phyloP scores from a whole-genome alignment of 1,140 invertebrate genomes.

The Octopus sinensis region DNA sequence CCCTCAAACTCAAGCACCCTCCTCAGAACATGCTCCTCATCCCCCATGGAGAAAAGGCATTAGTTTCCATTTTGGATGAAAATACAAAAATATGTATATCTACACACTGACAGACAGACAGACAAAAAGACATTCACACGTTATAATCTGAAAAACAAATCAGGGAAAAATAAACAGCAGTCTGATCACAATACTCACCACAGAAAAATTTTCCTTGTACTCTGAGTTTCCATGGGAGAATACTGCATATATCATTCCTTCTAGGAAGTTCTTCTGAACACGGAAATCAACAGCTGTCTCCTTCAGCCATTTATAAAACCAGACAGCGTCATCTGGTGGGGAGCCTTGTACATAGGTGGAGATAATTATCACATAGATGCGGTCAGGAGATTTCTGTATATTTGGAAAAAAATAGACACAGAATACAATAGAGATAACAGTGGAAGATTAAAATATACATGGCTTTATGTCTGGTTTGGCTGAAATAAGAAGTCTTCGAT shows the following conservation, averaged over 20 bases:
- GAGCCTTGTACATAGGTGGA: constrained; percentile 64
- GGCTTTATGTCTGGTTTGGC: neutral
- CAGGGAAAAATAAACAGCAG: too few species aligned
- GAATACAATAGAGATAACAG: constrained; percentile 6
- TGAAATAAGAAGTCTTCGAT: neutral
- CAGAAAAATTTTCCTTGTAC: constrained; percentile 62
- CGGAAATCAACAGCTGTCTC: constrained; percentile 64
- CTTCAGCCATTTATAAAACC: constrained; percentile 64
- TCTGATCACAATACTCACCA: constrained; percentile 44
- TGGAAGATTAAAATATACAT: neutral
- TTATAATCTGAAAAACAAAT: constrained; percentile 2
- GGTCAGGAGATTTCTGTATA: neutral
- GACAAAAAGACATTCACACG: neutral
- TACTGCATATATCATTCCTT: constrained; percentile 60
- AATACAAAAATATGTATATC: neutral
- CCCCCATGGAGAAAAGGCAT: too few species aligned
- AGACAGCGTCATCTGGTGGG: constrained; percentile 59
- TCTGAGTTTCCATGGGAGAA: constrained; percentile 66
- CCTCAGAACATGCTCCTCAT: too few species aligned
- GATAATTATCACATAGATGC: constrained; percentile 59
- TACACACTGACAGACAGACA: neutral
- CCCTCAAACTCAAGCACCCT: too few species aligned
- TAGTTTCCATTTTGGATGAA: too few species aligned
- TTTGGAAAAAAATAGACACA: neutral
- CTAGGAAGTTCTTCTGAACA: constrained; percentile 59